Evolutionary conservation across 2,113 vertebrate species (phyloP).

Genomic region (Gavia stellata): DNA sequence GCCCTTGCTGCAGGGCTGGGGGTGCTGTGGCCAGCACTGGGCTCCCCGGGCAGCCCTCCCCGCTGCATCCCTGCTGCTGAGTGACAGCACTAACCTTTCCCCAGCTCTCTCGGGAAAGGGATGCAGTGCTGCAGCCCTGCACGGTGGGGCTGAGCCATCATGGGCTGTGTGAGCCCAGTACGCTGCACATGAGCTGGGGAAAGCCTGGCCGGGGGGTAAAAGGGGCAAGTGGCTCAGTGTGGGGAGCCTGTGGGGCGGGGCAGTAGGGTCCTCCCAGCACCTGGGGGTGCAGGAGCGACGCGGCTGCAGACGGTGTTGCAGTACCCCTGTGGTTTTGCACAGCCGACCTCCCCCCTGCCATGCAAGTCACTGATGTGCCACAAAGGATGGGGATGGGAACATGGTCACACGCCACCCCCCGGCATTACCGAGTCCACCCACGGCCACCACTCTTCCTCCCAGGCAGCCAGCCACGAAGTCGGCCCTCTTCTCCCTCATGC

Average conservation of each 20-base stretch:
- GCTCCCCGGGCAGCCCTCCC: neutral
- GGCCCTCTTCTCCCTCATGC: constrained; percentile 95
- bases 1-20: neutral
- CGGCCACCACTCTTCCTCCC: constrained; percentile 85
- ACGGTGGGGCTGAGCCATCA: fast-evolving
- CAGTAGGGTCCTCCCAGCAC: neutral
- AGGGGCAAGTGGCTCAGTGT: neutral
- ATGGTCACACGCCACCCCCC: neutral
- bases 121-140: neutral
- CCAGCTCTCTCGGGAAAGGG: neutral
- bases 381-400: neutral
- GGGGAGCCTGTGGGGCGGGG: neutral
- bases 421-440: constrained; percentile 87
- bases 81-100: constrained; percentile 44
- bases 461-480: constrained; percentile 91
- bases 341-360: neutral
- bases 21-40: neutral
- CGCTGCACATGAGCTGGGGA: neutral
- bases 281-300: neutral
- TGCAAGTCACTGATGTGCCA: neutral
- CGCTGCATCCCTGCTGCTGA: neutral
- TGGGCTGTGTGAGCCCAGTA: neutral
- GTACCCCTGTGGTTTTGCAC: neutral
- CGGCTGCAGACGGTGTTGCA: neutral
- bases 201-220: neutral